A percentile compares a stretch with the other conserved stretches of the same genome.
Evolutionary conservation across 2,113 vertebrate species (phyloP).

Genomic region (Romanogobio albipinnatus): DNA sequence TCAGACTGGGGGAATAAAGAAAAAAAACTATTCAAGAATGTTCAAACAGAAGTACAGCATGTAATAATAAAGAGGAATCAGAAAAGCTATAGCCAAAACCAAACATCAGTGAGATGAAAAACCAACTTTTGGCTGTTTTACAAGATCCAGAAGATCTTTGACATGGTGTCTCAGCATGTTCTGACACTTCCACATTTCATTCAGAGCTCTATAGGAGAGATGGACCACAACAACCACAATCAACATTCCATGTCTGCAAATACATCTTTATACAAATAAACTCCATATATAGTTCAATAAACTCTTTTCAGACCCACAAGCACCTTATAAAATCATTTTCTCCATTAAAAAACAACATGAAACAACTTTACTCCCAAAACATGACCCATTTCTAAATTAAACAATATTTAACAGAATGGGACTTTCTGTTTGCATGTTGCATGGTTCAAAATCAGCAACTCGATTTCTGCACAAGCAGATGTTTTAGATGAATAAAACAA

Average conservation of each 20-base stretch:
- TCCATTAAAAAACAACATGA: neutral
- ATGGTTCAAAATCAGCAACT: neutral
- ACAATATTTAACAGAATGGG: neutral
- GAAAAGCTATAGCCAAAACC: neutral
- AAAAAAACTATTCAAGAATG: neutral
- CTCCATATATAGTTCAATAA: neutral
- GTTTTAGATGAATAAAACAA: neutral
- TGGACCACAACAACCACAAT: neutral
- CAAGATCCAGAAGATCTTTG: constrained; percentile 94
- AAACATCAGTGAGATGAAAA: neutral
- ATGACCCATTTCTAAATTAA: neutral
- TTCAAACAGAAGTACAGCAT: neutral
- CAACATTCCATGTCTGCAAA: neutral
- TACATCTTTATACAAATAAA: constrained; percentile 16
- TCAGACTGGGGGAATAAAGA: constrained; percentile 84
- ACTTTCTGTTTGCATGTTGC: neutral
- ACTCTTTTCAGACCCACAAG: neutral
- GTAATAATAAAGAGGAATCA: neutral
- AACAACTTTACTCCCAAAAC: neutral
- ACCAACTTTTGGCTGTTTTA: constrained; percentile 94
- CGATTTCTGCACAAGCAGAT: neutral
- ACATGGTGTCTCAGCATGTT: constrained; percentile 93
- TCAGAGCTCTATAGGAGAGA: constrained; percentile 83
- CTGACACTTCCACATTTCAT: constrained; percentile 99
- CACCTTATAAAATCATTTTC: neutral